Conservation (phyloP, 2,888 invertebrate genomes). For the Lordiphosa fenestrarum region DNA sequence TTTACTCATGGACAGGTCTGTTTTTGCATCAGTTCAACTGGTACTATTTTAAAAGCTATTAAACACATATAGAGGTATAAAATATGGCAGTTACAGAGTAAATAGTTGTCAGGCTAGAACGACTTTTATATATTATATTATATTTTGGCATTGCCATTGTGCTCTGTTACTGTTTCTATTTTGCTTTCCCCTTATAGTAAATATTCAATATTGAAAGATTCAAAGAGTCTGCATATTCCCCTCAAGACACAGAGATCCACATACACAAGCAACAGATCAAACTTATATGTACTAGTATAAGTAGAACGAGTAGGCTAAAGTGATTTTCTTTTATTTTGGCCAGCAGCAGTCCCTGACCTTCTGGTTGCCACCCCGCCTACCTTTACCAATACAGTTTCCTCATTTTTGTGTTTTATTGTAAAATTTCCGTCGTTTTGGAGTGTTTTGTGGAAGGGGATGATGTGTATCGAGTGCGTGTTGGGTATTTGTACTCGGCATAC, state of each 20-base stretch:
- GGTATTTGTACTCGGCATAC: constrained; percentile 53
- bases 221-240: constrained; percentile 35
- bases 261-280: constrained; percentile 8
- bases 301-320: constrained; percentile 27
- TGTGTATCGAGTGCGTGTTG: constrained; percentile 29
- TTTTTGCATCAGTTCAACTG: no score
- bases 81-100: no score
- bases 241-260: constrained; percentile 8
- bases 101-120: neutral
- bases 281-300: constrained; percentile 1
- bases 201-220: constrained; percentile 51
- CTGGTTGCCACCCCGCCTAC: constrained; percentile 35
- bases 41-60: no score
- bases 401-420: constrained; percentile 57
- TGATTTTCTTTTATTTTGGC: constrained; percentile 30
- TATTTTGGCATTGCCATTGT: constrained; percentile 45
- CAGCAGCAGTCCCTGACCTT: constrained; percentile 28
- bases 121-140: constrained; percentile 43
- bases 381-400: constrained; percentile 37
- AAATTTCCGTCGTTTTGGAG: constrained; percentile 9
- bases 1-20: no score
- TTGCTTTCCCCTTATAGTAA: constrained; percentile 49
- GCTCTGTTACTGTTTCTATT: constrained; percentile 49
- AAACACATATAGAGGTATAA: no score
- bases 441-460: constrained; percentile 23